Conservation (phyloP, 2,113 vertebrate genomes). For the Tursiops truncatus region DNA sequence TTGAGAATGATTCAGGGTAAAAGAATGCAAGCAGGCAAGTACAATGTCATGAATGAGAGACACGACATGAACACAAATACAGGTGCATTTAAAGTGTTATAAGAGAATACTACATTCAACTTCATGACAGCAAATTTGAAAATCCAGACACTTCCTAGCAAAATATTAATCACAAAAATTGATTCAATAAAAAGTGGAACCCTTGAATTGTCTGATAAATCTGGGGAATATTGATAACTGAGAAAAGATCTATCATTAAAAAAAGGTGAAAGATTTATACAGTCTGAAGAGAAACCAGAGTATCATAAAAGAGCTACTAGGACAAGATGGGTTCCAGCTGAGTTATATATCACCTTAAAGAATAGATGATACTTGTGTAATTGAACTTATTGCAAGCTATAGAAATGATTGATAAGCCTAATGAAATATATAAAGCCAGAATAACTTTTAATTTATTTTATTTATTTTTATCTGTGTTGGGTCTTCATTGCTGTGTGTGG, state of each 20-base stretch:
- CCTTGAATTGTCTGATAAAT: not conserved
- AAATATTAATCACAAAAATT: constrained; percentile 22
- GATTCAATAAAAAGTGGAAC: not conserved
- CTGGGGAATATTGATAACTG: not conserved
- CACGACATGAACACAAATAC: not conserved
- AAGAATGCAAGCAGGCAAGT: not conserved
- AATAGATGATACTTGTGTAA: not conserved
- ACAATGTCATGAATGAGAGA: not conserved
- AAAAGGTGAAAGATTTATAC: no score
- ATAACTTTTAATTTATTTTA: not conserved
- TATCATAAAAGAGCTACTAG: no score
- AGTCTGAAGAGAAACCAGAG: no score
- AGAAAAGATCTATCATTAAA: not conserved
- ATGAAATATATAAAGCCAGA: not conserved
- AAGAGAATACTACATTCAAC: not conserved
- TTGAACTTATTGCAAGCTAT: not conserved
- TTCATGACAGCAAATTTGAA: not conserved
- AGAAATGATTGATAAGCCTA: not conserved
- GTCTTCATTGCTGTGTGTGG: no score
- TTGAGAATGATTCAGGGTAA: not conserved
- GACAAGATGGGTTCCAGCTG: not conserved
- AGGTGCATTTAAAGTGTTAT: not conserved
- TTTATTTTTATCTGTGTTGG: no score
- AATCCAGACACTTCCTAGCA: not conserved
- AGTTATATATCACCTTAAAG: not conserved